Percentiles rank a stretch among this genome's conserved stretches.
phyloP scores from a whole-genome alignment of 2,888 invertebrate species.

The Thysanoteuthis rhombus region DNA sequence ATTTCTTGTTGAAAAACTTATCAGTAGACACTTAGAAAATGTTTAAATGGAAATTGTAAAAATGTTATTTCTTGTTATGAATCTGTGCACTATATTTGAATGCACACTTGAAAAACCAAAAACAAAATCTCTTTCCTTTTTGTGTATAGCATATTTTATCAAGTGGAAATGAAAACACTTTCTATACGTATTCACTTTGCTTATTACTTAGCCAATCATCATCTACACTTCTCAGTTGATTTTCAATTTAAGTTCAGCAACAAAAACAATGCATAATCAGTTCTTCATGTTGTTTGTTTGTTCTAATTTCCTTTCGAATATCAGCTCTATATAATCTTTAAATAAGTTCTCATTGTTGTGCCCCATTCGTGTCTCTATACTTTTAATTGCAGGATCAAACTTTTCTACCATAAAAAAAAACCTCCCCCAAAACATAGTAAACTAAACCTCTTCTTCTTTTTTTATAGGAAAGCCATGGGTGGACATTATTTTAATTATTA shows the following conservation, averaged over 20 bases:
- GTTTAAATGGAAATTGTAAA: too few relatives aligned
- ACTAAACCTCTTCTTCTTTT: too few relatives aligned
- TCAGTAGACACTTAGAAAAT: too few relatives aligned
- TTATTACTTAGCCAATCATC: background rate
- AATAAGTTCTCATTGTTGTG: too few relatives aligned
- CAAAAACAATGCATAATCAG: background rate
- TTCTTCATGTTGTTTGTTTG: background rate
- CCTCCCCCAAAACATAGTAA: background rate
- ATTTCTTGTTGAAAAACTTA: too few relatives aligned
- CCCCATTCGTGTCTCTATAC: background rate
- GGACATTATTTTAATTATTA: background rate
- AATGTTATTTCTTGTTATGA: background rate
- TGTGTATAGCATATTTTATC: background rate
- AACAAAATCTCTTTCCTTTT: background rate
- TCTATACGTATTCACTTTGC: background rate
- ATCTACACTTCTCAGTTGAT: background rate
- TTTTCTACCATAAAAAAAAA: background rate
- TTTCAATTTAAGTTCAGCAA: background rate
- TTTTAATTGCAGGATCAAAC: background rate
- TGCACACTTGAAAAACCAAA: background rate
- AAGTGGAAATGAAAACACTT: background rate
- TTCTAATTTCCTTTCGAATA: background rate
- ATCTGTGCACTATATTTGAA: background rate
- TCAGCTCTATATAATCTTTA: too few relatives aligned
- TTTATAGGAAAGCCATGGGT: background rate